These are phyloP conservation scores for Bujurquina vittata DNA, from an alignment of 2,113 vertebrate genomes.

Conservation along the genomic window DNA sequence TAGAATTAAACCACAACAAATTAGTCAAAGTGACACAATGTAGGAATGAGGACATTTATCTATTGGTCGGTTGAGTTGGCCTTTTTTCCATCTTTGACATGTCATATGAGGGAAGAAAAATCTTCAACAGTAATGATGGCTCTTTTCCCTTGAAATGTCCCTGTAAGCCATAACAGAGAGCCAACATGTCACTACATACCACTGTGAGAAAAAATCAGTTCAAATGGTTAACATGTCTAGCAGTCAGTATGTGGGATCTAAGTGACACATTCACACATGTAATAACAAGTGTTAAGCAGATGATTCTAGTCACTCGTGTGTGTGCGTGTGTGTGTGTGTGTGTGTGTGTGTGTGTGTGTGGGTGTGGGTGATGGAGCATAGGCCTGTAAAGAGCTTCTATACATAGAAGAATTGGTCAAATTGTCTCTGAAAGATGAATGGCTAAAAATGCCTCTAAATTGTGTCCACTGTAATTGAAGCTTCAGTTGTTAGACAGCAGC, in stretches of 20 bases:
- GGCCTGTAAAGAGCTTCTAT: slow-evolving; percentile 3
- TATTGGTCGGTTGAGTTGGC: slow-evolving; percentile 4
- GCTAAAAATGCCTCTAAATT: slow-evolving; percentile 34
- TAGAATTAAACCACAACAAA: not conserved
- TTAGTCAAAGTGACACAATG: not conserved
- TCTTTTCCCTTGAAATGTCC: slow-evolving; percentile 4
- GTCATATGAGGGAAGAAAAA: not conserved
- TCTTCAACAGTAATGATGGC: not conserved
- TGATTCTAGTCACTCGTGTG: not conserved
- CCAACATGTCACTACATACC: not conserved
- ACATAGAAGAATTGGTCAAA: not conserved
- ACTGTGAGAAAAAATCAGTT: not conserved
- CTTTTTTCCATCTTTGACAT: not conserved
- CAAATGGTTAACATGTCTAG: not conserved
- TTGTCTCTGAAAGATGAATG: slow-evolving; percentile 13
- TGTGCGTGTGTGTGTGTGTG: not conserved
- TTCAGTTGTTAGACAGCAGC: slow-evolving; percentile 25
- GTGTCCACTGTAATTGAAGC: slow-evolving; percentile 33
- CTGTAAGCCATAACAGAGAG: slow-evolving; percentile 9
- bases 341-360: not conserved
- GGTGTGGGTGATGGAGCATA: not conserved
- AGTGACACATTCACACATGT: slow-evolving; percentile 12
- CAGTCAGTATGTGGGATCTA: slow-evolving; percentile 5
- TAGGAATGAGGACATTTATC: not conserved
- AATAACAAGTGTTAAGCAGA: slow-evolving; percentile 23